A percentile compares a stretch with the other conserved stretches of the same genome.
Evolutionary conservation across 2,113 vertebrate genomes (phyloP).

Genomic region (Vidua macroura): DNA sequence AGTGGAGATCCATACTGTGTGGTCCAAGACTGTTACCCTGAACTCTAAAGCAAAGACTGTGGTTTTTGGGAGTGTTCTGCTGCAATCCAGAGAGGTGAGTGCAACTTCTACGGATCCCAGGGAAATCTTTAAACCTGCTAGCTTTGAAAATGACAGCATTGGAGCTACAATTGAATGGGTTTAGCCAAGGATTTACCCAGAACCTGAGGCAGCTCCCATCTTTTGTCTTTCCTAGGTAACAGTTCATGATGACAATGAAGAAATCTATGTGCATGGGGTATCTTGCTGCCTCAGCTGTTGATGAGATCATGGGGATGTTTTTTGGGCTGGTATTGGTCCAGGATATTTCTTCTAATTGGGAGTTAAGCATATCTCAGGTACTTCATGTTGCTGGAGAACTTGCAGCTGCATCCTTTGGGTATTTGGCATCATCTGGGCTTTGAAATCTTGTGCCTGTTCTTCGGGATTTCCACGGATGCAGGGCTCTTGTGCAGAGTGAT

Average conservation of each 20-base stretch:
- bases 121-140: background rate
- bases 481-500: background rate
- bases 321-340: background rate
- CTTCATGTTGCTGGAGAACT: background rate
- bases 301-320: background rate
- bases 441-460: background rate
- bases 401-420: background rate
- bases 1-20: constrained; percentile 13
- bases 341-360: background rate
- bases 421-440: background rate
- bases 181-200: background rate
- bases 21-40: background rate
- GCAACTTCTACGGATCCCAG: background rate
- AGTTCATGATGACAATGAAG: background rate
- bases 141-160: background rate
- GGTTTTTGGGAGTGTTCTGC: background rate
- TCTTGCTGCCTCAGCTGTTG: constrained; percentile 6
- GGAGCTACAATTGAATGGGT: background rate
- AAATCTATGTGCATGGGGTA: background rate
- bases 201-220: background rate
- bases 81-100: constrained; percentile 30
- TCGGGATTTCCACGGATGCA: background rate
- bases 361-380: background rate
- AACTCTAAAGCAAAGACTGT: background rate
- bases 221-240: background rate